Base-by-base conservation (phyloP, 2,113 vertebrate genomes). In the Mungos mungo region DNA sequence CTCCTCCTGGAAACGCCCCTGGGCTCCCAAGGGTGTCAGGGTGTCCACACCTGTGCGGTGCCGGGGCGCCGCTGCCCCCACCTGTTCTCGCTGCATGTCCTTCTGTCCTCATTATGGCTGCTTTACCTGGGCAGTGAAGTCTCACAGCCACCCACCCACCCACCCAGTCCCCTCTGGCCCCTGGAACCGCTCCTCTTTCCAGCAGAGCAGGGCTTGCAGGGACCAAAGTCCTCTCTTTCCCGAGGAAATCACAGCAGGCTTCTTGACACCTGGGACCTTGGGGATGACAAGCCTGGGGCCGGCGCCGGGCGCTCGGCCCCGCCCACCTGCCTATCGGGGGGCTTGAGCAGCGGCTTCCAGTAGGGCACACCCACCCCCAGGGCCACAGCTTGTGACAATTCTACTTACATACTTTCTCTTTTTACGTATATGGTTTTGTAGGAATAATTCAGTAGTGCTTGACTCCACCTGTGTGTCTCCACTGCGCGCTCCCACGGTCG, bases 301-400 rank as follows among this genome's bases (percentile, higher is more conserved):
- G 52, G 52, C 29, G 18, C 68, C 83, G 27, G 35, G 68, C 68
- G 31, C 23, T 45, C 21, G 0, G 8, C 15, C 10, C 33, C 2
- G 1, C 47, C 66, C 1, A 1, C 47, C 6, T 11, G 57, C 10
- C n/a, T 33, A 0, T 25, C 47, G 71, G 91, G 91, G 10, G 4
- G 1, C 18, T 29, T 35, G 11, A 31, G 4, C 11, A 7, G 27
- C 0, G 0, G 29, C 47, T 69, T 60, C 68, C 81, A 14, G 21
- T 41, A 23, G n/a, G 33, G n/a, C 4, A 19, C 41, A 41, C 21
- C 23, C 25, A 8, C 45, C 45, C 45, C 35, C 5, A 23, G 71
- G 38, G 21, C 23, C 21, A 60, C 57, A 60, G 21, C 18, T 7
- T 35, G 35, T 65, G 19, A 35, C 5, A 66, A 13, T 82, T 57